Conservation (phyloP, 2,888 invertebrate genomes). For the Pachliopta kotzebuea region DNA sequence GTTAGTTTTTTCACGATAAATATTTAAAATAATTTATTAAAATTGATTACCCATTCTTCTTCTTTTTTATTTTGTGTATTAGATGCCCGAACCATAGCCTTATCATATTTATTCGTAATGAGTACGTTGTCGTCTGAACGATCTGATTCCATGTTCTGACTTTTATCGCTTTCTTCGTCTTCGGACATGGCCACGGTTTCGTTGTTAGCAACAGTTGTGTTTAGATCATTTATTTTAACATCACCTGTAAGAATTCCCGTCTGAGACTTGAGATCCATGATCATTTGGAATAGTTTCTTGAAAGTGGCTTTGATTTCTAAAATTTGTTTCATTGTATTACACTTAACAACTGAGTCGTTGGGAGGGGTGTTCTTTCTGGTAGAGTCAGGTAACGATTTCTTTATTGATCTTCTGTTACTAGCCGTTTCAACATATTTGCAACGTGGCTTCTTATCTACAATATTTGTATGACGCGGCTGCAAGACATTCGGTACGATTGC, state of each 20-base stretch:
- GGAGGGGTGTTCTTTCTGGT: slow-evolving; percentile 42
- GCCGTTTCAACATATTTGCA: slow-evolving; percentile 3
- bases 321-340: slow-evolving; percentile 41
- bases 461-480: slow-evolving; percentile 37
- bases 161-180: slow-evolving; percentile 33
- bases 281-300: slow-evolving; percentile 44
- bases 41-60: slow-evolving; percentile 39
- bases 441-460: slow-evolving; percentile 5
- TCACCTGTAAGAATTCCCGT: slow-evolving; percentile 26
- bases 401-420: slow-evolving; percentile 31
- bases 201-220: slow-evolving; percentile 40
- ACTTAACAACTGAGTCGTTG: slow-evolving; percentile 29
- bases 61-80: slow-evolving; percentile 12
- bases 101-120: slow-evolving; percentile 41
- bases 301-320: slow-evolving; percentile 48
- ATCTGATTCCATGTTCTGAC: slow-evolving; percentile 39
- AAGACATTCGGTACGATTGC: slow-evolving; percentile 49
- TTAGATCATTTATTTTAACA: slow-evolving; percentile 34
- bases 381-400: slow-evolving; percentile 50
- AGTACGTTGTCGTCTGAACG: slow-evolving; percentile 43
- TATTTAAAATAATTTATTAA: neutral
- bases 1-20: neutral
- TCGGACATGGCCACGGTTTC: slow-evolving; percentile 31
- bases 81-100: slow-evolving; percentile 21
- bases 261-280: slow-evolving; percentile 45